phyloP scores from a whole-genome alignment of 2,888 invertebrate species.

The Selenia dentaria region DNA sequence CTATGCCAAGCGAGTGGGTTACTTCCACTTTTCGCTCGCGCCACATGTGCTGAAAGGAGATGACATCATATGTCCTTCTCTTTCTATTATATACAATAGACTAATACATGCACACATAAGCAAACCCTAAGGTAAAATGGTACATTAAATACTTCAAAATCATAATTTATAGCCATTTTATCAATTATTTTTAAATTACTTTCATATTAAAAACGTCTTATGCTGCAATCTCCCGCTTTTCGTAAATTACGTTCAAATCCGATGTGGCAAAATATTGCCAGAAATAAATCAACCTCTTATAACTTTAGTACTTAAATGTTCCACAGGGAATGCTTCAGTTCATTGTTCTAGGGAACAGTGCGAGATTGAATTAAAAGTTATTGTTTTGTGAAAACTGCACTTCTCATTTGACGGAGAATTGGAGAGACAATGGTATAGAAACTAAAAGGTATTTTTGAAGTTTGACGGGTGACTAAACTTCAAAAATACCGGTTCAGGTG shows the following conservation, averaged over 20 bases:
- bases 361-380: constrained; percentile 31
- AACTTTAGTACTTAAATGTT: constrained; percentile 23
- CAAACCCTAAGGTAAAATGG: background rate
- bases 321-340: constrained; percentile 11
- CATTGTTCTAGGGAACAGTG: constrained; percentile 7
- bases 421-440: constrained; percentile 21
- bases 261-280: constrained; percentile 29
- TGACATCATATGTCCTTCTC: too few species aligned
- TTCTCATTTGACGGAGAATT: constrained; percentile 19
- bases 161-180: constrained; percentile 8
- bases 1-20: too few species aligned
- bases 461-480: too few species aligned
- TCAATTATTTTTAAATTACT: constrained; percentile 19
- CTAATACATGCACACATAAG: too few species aligned
- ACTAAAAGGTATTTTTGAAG: too few species aligned
- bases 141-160: constrained; percentile 1
- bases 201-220: constrained; percentile 21
- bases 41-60: too few species aligned
- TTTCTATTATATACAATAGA: too few species aligned
- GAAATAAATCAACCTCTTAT: constrained; percentile 28
- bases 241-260: constrained; percentile 28
- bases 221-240: constrained; percentile 13
- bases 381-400: constrained; percentile 30
- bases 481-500: too few species aligned
- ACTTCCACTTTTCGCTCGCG: too few species aligned